A percentile compares a stretch with the other conserved stretches of the same genome.
Conservation (phyloP, 2,113 vertebrate species). For the Mastomys natalensis region DNA sequence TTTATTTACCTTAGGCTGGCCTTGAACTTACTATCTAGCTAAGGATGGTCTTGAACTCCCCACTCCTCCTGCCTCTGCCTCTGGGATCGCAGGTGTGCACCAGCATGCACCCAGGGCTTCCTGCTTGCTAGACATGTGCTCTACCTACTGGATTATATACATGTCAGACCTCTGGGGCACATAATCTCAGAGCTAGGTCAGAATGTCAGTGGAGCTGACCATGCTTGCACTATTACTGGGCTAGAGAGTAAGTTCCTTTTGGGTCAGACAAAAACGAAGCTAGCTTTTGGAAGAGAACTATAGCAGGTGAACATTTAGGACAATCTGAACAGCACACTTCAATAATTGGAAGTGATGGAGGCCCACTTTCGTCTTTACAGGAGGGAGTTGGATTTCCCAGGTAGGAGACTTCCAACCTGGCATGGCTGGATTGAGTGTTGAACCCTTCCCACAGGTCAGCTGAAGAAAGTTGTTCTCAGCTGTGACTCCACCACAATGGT, state of each 20-base stretch:
- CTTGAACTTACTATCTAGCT: neutral
- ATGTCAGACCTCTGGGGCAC: neutral
- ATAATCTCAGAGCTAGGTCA: neutral
- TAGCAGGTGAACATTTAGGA: neutral
- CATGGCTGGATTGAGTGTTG: neutral
- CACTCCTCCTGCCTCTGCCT: neutral
- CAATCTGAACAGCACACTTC: neutral
- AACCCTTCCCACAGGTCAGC: neutral
- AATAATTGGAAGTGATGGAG: neutral
- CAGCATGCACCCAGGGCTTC: neutral
- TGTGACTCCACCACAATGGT: neutral
- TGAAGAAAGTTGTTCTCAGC: neutral
- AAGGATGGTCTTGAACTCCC: neutral
- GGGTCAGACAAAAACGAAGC: neutral
- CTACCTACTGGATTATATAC: too few relatives aligned
- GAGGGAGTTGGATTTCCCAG: neutral
- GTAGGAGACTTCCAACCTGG: fast-evolving
- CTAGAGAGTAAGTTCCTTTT: neutral
- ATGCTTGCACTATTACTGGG: too few relatives aligned
- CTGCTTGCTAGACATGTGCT: too few relatives aligned
- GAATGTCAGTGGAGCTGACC: fast-evolving
- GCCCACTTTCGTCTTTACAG: neutral
- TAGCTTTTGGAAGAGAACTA: neutral
- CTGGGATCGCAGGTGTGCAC: neutral
- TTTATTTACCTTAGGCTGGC: neutral